Percentiles rank a stretch among this genome's conserved stretches.
phyloP scores from a whole-genome alignment of 2,113 vertebrate genomes.

The Pterocles orientalis region DNA sequence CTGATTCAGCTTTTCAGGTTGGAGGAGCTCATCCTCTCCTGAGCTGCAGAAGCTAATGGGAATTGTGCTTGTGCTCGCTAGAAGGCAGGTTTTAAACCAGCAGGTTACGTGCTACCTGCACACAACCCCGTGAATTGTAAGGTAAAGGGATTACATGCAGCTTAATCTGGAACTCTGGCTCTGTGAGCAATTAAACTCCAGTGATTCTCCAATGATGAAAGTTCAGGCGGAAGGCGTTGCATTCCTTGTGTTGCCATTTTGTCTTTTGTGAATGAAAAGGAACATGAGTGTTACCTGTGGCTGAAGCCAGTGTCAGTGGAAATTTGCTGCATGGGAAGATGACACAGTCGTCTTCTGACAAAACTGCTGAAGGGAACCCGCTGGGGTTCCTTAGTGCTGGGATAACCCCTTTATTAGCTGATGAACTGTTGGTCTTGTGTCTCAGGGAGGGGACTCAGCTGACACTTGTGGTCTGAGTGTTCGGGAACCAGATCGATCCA shows the following conservation, averaged over 20 bases:
- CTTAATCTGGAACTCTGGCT: background rate
- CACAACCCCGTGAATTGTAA: background rate
- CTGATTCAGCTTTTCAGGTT: background rate
- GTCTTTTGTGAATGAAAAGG: background rate
- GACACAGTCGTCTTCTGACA: background rate
- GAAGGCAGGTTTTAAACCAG: background rate
- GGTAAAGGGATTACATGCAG: background rate
- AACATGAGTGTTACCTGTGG: background rate
- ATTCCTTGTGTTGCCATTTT: background rate
- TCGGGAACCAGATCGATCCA: background rate
- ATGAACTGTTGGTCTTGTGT: background rate
- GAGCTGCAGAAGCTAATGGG: background rate
- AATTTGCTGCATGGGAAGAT: background rate
- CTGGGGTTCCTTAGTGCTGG: background rate
- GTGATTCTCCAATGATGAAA: background rate
- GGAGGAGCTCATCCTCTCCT: background rate
- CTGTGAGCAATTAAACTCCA: background rate
- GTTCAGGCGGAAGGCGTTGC: background rate
- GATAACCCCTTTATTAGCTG: background rate
- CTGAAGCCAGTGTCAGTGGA: background rate
- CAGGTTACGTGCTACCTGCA: background rate
- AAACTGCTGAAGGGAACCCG: background rate
- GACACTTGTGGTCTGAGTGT: background rate
- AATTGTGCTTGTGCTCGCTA: background rate
- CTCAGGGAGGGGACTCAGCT: background rate